Conservation (phyloP, 2,888 invertebrate species). For the Apodemia mormo region DNA sequence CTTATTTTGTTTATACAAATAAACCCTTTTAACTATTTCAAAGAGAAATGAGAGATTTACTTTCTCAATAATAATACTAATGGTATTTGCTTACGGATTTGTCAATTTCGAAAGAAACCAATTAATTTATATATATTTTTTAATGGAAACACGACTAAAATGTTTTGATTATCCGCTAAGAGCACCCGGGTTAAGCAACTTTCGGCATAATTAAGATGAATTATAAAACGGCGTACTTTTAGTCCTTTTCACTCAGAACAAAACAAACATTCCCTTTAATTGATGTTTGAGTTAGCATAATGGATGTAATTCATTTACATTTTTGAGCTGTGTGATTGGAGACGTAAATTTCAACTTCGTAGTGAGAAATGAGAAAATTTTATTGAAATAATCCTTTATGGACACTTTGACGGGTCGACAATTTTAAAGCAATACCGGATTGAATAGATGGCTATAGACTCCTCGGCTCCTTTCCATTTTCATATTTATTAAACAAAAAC, state of each 20-base stretch:
- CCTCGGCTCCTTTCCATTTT: too few species aligned
- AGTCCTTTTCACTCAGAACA: slow-evolving; percentile 7
- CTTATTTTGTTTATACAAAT: too few species aligned
- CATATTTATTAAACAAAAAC: too few species aligned
- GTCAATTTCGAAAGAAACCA: background rate
- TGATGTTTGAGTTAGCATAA: slow-evolving; percentile 8
- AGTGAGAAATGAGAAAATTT: too few species aligned
- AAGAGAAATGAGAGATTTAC: too few species aligned
- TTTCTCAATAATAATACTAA: too few species aligned
- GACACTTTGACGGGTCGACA: too few species aligned
- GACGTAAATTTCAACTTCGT: background rate
- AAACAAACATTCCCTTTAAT: slow-evolving; percentile 12
- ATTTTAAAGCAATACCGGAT: too few species aligned
- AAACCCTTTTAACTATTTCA: too few species aligned
- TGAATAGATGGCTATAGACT: too few species aligned
- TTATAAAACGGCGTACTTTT: slow-evolving; percentile 10
- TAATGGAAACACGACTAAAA: background rate
- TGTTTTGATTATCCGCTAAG: slow-evolving; percentile 8
- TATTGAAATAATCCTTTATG: too few species aligned
- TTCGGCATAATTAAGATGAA: background rate
- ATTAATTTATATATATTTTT: background rate
- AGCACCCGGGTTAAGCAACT: background rate
- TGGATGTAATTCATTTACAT: slow-evolving; percentile 1
- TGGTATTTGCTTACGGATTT: too few species aligned
- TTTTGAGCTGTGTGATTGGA: background rate